phyloP scores from a whole-genome alignment of 2,888 invertebrate genomes.

The Pandemis corylana region DNA sequence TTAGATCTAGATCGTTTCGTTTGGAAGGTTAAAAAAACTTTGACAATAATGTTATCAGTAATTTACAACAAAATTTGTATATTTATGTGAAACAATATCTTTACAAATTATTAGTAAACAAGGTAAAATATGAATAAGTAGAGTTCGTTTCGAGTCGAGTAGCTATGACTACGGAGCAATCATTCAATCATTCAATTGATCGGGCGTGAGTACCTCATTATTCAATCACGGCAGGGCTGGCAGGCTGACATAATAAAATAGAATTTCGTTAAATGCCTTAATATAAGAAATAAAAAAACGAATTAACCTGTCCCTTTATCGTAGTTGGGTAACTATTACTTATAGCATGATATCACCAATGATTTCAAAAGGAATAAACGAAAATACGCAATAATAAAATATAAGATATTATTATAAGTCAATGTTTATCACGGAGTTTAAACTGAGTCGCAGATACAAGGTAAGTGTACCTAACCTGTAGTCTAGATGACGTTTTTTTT shows the following conservation, averaged over 20 bases:
- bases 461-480: background rate
- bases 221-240: constrained; percentile 61
- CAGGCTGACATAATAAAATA: background rate
- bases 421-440: no score
- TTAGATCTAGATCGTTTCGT: background rate
- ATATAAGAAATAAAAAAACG: background rate
- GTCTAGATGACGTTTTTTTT: background rate
- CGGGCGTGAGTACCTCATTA: constrained; percentile 73
- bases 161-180: constrained; percentile 69
- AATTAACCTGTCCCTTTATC: background rate
- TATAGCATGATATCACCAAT: no score
- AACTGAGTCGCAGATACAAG: no score
- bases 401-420: no score
- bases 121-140: constrained; percentile 7
- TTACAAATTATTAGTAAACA: constrained; percentile 5
- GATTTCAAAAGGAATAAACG: no score
- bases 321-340: no score
- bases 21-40: no score
- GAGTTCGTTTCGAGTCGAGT: constrained; percentile 42
- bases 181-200: constrained; percentile 74
- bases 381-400: no score
- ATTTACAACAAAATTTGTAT: no score
- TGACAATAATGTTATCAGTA: no score
- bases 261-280: background rate
- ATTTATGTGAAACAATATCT: no score